Evolutionary conservation across 2,797 vertebrate species (phyloP).

Genomic region (Chaetophractus vellerosus): DNA sequence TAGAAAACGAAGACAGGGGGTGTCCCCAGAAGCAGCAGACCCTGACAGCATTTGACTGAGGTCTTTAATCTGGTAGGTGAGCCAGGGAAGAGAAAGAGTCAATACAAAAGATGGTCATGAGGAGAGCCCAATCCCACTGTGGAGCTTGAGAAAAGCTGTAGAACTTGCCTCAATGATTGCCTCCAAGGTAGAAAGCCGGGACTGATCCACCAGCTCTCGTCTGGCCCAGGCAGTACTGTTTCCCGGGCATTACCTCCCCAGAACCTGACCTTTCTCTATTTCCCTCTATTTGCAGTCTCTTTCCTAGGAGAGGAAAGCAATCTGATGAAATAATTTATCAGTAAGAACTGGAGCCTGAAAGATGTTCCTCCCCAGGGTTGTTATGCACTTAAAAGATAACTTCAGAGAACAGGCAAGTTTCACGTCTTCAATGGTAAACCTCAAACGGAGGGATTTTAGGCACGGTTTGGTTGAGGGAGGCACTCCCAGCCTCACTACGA

Average conservation of each 20-base stretch:
- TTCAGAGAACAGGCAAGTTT: background rate
- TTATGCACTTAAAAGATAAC: background rate
- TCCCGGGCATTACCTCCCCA: background rate
- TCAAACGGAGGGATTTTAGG: background rate
- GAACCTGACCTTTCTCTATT: background rate
- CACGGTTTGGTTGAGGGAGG: background rate
- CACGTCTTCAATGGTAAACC: background rate
- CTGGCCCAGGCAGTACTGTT: background rate
- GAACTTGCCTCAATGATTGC: too few relatives aligned
- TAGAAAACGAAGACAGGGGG: background rate
- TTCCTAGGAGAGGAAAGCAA: conserved; percentile 26
- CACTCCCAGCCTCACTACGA: background rate
- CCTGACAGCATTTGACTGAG: background rate
- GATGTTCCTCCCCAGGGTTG: background rate
- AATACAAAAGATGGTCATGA: background rate
- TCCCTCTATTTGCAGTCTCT: background rate
- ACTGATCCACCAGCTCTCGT: background rate
- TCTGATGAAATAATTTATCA: background rate
- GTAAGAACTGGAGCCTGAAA: conserved; percentile 1
- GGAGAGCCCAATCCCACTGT: background rate
- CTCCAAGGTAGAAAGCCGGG: background rate
- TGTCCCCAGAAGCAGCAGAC: conserved; percentile 3
- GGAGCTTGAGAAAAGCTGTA: background rate
- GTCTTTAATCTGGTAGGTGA: background rate
- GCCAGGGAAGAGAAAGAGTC: background rate